phyloP scores from a whole-genome alignment of 1,140 invertebrate genomes.

The Prorops nasuta region DNA sequence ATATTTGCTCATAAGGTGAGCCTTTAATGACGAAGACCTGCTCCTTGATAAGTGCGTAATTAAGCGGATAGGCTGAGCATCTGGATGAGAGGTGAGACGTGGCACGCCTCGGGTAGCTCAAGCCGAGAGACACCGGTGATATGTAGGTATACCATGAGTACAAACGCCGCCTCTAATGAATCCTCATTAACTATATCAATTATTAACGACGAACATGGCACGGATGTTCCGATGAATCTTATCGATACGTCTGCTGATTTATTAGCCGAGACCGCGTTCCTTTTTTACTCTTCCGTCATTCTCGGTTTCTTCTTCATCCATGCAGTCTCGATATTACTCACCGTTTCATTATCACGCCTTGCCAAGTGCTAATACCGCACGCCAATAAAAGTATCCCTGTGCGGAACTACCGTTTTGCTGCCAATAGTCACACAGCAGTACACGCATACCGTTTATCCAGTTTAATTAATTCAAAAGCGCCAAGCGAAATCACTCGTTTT shows the following conservation, averaged over 20 bases:
- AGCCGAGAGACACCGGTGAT: no score
- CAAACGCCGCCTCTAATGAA: constrained; percentile 46
- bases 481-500: neutral
- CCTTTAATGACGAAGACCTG: no score
- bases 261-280: constrained; percentile 21
- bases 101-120: no score
- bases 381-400: constrained; percentile 15
- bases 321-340: no score
- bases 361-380: constrained; percentile 1
- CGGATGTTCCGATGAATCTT: constrained; percentile 34
- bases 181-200: constrained; percentile 46
- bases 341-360: constrained; percentile 24
- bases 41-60: no score
- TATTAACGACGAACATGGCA: constrained; percentile 41
- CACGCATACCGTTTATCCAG: neutral
- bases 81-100: no score
- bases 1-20: no score
- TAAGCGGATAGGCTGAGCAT: no score
- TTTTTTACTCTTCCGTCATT: neutral
- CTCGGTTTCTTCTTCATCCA: neutral
- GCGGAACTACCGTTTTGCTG: no score
- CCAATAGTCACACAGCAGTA: no score
- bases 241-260: constrained; percentile 45
- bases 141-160: no score
- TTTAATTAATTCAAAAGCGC: constrained; percentile 26